Base-by-base conservation (phyloP, 2,797 vertebrate genomes). In the Etheostoma nigrum region DNA sequence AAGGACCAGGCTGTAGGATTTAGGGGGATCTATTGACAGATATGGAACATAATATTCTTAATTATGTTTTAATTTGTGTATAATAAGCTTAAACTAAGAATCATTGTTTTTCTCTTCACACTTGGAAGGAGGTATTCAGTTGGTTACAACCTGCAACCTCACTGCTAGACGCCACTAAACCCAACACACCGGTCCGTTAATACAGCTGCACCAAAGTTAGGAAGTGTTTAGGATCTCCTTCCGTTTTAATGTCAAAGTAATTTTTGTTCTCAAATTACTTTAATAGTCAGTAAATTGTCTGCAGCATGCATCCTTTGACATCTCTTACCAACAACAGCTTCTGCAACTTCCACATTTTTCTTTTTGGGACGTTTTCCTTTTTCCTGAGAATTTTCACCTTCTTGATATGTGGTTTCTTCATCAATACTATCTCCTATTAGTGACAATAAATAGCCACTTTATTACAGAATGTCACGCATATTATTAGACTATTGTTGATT, bases 271-370 rank as follows among this genome's bases (percentile, higher is more conserved):
- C 21, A 79, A 85, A 79, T 87, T 77, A 87, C 63, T 81, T 85
- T 27, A 25, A 23, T 67, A 40, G 49, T 72, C 55, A 74, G 49
- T 72, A 55, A 63, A 44, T 30, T 19, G 6, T 67, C 58, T 57
- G 44, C 42, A 66, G 15, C 82, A 82, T 93, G 91, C 82, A 83
- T 10, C 77, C 64, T 76, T 71, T 66, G 36, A 77, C 79, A 36
- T 78, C 57, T 86, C 93, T 94, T 94, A 94, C 93, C 90, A 89
- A 82, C 86, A 51, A 84, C 81, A 14, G 86, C 69, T 78, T 93
- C 90, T 81, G 89, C 86, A 69, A 83, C 27, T 54, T 78, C 79
- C 63, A 72, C 79, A 66, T 67, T 85, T 85, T 71, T 78, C 78
- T 80, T 93, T 88, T 69, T 89, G 45, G 33, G 36, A 63, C 30